Percentiles rank a stretch among this genome's conserved stretches.
Conservation (phyloP, 2,113 vertebrate genomes). For the Macaca nemestrina region DNA sequence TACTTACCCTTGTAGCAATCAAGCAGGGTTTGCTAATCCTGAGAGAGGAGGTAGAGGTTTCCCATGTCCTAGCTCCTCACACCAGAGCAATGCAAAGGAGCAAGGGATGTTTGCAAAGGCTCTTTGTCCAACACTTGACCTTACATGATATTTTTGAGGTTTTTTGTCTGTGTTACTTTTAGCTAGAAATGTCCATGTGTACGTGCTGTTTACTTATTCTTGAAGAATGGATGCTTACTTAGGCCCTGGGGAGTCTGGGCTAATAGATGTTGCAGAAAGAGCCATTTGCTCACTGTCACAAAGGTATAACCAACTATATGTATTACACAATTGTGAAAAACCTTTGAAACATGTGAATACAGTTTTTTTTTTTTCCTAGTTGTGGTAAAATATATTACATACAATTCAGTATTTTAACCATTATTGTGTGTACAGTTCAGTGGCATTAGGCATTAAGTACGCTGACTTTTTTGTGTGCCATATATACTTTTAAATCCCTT, state of each 20-base stretch:
- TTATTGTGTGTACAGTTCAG: not conserved
- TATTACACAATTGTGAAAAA: not conserved
- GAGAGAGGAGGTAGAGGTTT: not conserved
- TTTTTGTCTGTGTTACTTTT: constrained; percentile 10
- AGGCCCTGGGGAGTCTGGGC: not conserved
- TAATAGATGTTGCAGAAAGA: not conserved
- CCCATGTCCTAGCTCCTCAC: not conserved
- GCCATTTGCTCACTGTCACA: not conserved
- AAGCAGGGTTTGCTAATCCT: not conserved
- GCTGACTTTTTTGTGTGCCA: not conserved
- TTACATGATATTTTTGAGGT: not conserved
- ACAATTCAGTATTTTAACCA: not conserved
- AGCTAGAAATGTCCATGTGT: not conserved
- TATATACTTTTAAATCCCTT: not conserved
- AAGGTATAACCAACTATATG: not conserved
- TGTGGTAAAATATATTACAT: not conserved
- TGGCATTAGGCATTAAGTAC: not conserved
- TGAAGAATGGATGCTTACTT: not conserved
- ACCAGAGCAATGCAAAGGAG: not conserved
- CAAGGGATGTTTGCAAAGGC: not conserved
- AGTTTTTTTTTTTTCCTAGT: not conserved
- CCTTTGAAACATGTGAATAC: not conserved
- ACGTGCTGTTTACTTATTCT: not conserved
- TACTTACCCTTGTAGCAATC: not conserved
- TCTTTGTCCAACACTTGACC: not conserved